Evolutionary conservation across 1,140 invertebrate genomes (phyloP).

Genomic region (Bilobella aurantiaca): DNA sequence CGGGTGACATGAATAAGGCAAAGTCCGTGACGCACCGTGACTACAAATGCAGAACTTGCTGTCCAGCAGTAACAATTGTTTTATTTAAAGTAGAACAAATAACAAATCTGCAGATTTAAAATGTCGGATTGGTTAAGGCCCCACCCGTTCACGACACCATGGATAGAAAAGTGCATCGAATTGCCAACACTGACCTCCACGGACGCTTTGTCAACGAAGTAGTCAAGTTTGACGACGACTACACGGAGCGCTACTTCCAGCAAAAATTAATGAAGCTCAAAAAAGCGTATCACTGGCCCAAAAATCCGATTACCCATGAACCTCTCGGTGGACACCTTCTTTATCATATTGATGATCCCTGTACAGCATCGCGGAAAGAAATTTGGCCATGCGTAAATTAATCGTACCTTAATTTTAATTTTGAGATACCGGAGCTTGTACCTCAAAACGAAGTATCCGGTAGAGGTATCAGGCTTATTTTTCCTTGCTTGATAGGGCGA

Average conservation of each 20-base stretch:
- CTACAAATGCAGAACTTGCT: slow-evolving; percentile 24
- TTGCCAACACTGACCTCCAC: slow-evolving; percentile 28
- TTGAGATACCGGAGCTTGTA: no score
- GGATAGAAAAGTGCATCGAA: slow-evolving; percentile 21
- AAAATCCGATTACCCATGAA: slow-evolving; percentile 25
- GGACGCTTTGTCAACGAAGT: slow-evolving; percentile 15
- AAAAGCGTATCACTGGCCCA: slow-evolving; percentile 28
- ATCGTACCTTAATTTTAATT: no score
- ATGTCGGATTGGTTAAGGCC: background rate
- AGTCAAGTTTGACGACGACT: slow-evolving; percentile 23
- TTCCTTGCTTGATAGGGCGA: slow-evolving; percentile 24
- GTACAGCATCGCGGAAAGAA: slow-evolving; percentile 8
- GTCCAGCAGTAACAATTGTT: slow-evolving; percentile 11
- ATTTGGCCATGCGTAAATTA: slow-evolving; percentile 28
- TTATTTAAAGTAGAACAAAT: no score
- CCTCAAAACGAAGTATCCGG: no score
- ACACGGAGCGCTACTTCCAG: background rate
- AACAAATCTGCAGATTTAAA: background rate
- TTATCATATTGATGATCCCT: slow-evolving; percentile 15
- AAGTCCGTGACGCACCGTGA: slow-evolving; percentile 26
- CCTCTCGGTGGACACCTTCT: slow-evolving; percentile 22
- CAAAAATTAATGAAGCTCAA: slow-evolving; percentile 22
- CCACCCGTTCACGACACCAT: background rate
- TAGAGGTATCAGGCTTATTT: no score
- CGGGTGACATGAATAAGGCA: slow-evolving; percentile 29